Evolutionary conservation across 2,113 vertebrate genomes (phyloP).

Genomic region (Xerus inauris): DNA sequence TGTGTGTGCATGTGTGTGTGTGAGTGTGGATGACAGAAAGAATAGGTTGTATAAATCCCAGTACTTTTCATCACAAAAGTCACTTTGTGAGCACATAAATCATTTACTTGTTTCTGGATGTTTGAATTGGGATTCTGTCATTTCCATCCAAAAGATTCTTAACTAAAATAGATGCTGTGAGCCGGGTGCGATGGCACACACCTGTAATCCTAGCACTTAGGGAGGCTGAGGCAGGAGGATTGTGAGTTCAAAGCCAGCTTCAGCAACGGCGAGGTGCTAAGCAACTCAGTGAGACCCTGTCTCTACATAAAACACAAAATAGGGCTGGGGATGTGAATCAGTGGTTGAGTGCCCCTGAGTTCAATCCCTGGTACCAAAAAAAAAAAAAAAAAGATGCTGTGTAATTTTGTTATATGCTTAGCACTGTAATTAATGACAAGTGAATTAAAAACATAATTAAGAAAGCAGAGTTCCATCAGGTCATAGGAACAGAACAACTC

Average conservation of each 20-base stretch:
- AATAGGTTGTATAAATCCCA: neutral
- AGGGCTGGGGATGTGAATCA: too few species aligned
- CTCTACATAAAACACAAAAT: too few species aligned
- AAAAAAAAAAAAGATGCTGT: conserved; percentile 4
- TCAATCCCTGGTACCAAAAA: too few species aligned
- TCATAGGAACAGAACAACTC: neutral
- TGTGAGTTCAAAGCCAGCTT: too few species aligned
- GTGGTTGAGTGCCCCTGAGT: too few species aligned
- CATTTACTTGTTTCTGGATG: conserved; percentile 15
- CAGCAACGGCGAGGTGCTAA: too few species aligned
- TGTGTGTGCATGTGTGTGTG: neutral
- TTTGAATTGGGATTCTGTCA: neutral
- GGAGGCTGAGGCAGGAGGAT: too few species aligned
- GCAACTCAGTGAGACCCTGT: too few species aligned
- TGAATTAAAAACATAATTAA: conserved; percentile 25
- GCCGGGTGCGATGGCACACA: too few species aligned
- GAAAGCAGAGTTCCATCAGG: neutral
- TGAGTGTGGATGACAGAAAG: neutral
- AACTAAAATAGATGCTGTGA: conserved; percentile 1
- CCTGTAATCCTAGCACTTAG: too few species aligned
- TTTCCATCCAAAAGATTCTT: neutral
- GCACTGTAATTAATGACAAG: conserved; percentile 25
- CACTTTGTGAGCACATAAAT: neutral
- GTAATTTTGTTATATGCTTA: neutral
- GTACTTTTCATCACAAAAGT: neutral